Base-by-base conservation (phyloP, 64 coral and sea anemone species). In the Pocillopora verrucosa region DNA sequence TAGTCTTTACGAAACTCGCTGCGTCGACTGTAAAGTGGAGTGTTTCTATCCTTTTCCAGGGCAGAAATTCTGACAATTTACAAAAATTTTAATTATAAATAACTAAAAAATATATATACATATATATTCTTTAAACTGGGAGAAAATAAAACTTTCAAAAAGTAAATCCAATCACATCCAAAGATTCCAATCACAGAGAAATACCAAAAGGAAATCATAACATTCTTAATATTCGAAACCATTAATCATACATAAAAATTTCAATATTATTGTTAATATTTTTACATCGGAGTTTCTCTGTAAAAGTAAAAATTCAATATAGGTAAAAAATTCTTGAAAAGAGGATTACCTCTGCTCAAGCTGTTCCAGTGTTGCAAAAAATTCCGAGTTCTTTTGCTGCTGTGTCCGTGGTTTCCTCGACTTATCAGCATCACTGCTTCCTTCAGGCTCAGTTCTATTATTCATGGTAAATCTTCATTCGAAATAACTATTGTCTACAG, bases 1-100 rank as follows among this genome's bases (percentile, higher is more conserved):
- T 94, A 95, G 73, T 95, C 97, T 76, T 89, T 99, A 61, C 97
- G 90, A 62, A 99, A 99, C 69, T 99, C 97, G 93, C 97, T 99
- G 74, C 89, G 84, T 41, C 89, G 88, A 76, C 80, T 95, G 84
- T 93, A 99, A 16, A 99, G 75, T 15, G 90, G 58, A 56, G 64
- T 64, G 88, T 95, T 99, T 16, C 89, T 77, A 90, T 99, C 97
- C 79, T 99, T 99, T 69, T 99, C 97, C 69, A 95, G 73, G 75
- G 73, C 79, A 86, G 79, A 84, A 78, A 89, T 87, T 76, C 97
- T 99, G 36, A 26, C 57, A 87, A 75, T 56, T 17, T 59, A 25
- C 65, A 80, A 45, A 79, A 19, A 34, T 60, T 56, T 12, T 87
- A 30, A 35, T 59, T 17, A 26, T 17, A 58, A 30, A 15, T 37